Conservation (phyloP, 2,888 invertebrate genomes). For the Hypomecis atomaria region DNA sequence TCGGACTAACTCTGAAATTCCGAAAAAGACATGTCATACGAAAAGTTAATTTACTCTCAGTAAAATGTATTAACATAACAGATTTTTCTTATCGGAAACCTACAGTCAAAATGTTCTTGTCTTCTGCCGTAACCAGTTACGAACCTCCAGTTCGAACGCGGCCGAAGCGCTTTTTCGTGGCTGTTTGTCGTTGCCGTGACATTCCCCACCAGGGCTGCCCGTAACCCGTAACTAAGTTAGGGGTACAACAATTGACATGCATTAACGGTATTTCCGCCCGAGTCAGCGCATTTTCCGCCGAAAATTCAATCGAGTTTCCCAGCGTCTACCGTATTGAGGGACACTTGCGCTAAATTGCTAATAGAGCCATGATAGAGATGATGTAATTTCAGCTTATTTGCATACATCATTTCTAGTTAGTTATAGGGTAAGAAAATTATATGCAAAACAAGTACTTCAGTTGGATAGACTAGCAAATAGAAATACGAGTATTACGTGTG, state of each 20-base stretch:
- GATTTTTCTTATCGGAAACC: too few relatives aligned
- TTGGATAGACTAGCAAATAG: too few relatives aligned
- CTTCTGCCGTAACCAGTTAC: too few relatives aligned
- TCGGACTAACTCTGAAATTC: too few relatives aligned
- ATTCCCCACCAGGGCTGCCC: constrained; percentile 35
- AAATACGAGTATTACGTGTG: too few relatives aligned
- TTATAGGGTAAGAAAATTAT: neutral
- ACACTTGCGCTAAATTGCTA: constrained; percentile 49
- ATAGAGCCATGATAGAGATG: constrained; percentile 25
- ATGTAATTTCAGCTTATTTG: constrained; percentile 20
- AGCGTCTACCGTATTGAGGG: constrained; percentile 54
- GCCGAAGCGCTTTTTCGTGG: too few relatives aligned
- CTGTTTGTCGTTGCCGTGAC: constrained; percentile 17
- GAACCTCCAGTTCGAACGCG: too few relatives aligned
- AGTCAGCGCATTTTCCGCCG: constrained; percentile 73
- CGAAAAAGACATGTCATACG: too few relatives aligned
- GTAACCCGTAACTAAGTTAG: constrained; percentile 68
- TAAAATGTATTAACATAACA: too few relatives aligned
- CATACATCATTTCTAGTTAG: constrained; percentile 1
- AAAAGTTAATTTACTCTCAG: too few relatives aligned
- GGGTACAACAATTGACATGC: constrained; percentile 81
- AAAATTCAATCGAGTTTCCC: constrained; percentile 79
- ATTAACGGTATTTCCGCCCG: constrained; percentile 78
- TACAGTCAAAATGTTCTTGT: too few relatives aligned
- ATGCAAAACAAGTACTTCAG: too few relatives aligned